Conservation (phyloP, 2,888 invertebrate species). For the Resseliella maxima region DNA sequence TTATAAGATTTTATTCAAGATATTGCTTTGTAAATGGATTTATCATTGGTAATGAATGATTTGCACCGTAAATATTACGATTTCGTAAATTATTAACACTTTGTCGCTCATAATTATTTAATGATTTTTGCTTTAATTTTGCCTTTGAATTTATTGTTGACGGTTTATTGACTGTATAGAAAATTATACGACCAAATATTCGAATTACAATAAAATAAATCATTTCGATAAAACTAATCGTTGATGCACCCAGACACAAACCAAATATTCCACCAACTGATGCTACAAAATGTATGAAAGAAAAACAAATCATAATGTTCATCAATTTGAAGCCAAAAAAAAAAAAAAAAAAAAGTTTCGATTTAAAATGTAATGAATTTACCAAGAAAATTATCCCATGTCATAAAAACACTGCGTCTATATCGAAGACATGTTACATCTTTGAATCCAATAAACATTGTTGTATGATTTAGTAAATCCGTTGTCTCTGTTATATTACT, state of each 20-base stretch:
- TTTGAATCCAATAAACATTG: constrained; percentile 63
- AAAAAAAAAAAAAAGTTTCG: too few species aligned
- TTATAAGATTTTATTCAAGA: too few species aligned
- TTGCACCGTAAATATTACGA: too few species aligned
- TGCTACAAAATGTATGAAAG: constrained; percentile 65
- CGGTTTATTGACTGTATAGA: not conserved
- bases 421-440: constrained; percentile 71
- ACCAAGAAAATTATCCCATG: constrained; percentile 71
- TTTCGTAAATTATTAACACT: too few species aligned
- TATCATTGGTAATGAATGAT: too few species aligned
- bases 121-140: not conserved
- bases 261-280: constrained; percentile 75
- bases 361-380: not conserved
- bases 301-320: not conserved
- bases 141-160: not conserved
- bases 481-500: not conserved
- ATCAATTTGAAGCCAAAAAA: constrained; percentile 14
- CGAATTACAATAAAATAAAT: constrained; percentile 65
- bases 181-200: not conserved
- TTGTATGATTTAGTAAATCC: constrained; percentile 59
- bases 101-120: not conserved
- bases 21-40: too few species aligned
- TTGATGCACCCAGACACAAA: constrained; percentile 73
- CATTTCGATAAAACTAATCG: constrained; percentile 72
- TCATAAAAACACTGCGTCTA: constrained; percentile 69